Evolutionary conservation across 1,140 invertebrate genomes (phyloP), one percentile per base, ranked within the genome.

Genomic region (Drosophila equinoxialis): DNA sequence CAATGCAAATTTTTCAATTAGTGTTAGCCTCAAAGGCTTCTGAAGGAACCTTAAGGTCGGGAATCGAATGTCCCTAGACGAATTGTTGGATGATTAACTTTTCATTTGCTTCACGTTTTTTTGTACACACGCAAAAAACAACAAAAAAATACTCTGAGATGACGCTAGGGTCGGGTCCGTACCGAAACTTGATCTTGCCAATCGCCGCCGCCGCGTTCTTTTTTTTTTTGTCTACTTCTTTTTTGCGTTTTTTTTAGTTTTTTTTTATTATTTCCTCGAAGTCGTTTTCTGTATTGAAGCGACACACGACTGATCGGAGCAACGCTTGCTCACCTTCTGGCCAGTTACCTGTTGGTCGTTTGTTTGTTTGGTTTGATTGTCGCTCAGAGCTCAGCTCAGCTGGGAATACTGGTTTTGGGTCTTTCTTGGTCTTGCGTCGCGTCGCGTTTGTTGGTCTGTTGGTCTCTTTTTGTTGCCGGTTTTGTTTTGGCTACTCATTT

Each of bases 291-390:
- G 69, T 42, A 67, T 83, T 73, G 37, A 70, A 80, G 84, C 85
- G 68, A 51, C 7, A 55, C 68, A 89, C 84, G 84, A 84, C 84
- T 89, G 71, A 13, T 84, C 85, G 71, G 67, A 77, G 66, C 85
- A 67, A 90, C 84, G 81, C 68, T 84, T 78, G 85, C 75, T 89
- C 82, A 81, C 81, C 84, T 89, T 89, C 84, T 89, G 84, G 71
- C 64, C 66, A 67, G 37, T 80, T 59, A 87, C 84, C 84, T 87
- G 84, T 87, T 87, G 69, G 45, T 61, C 62, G 48, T 30, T 30
- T 30, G 30, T 30, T 30, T 30, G 30, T 30, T 30, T 30, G 30
- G 30, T 30, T 30, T 30, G 30, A 30, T 30, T 30, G 45, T 41
- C 68, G 61, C 70, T 71, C 30, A 6, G 30, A 30, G 30, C 30